Percentiles rank a stretch among this genome's conserved stretches.
Evolutionary conservation across 2,888 invertebrate species (phyloP).

Genomic region (Brenthis ino): DNA sequence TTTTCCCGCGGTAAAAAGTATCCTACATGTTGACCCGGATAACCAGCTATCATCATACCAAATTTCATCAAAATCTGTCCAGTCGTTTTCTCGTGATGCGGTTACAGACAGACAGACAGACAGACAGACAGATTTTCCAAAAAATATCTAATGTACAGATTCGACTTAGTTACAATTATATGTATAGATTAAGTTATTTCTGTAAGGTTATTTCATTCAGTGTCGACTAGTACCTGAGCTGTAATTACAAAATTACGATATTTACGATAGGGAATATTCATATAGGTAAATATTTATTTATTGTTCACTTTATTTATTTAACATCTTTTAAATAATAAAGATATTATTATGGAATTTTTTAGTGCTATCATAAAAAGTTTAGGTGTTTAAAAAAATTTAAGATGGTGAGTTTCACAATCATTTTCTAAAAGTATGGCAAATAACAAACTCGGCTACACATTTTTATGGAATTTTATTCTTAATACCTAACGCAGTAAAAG

Average conservation of each 20-base stretch:
- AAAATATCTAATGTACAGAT: no score
- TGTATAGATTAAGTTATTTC: constrained; percentile 7
- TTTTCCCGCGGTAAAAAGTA: no score
- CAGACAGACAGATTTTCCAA: no score
- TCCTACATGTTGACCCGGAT: no score
- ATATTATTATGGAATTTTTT: no score
- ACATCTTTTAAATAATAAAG: background rate
- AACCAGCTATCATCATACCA: no score
- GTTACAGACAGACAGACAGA: no score
- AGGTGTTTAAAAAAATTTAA: constrained; percentile 6
- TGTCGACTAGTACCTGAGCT: no score
- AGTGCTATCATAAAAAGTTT: no score
- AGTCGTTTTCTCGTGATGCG: no score
- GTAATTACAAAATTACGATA: background rate
- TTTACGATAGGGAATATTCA: background rate
- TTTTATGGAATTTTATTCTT: constrained; percentile 11
- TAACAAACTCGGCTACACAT: background rate
- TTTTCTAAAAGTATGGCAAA: constrained; percentile 8
- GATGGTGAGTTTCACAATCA: background rate
- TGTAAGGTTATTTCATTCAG: background rate
- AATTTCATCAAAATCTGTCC: no score
- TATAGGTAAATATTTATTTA: background rate
- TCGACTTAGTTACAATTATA: no score
- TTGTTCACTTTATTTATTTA: background rate
- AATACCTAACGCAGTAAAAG: constrained; percentile 4